phyloP scores from a whole-genome alignment of 2,113 vertebrate genomes.

The Aphyosemion australe region DNA sequence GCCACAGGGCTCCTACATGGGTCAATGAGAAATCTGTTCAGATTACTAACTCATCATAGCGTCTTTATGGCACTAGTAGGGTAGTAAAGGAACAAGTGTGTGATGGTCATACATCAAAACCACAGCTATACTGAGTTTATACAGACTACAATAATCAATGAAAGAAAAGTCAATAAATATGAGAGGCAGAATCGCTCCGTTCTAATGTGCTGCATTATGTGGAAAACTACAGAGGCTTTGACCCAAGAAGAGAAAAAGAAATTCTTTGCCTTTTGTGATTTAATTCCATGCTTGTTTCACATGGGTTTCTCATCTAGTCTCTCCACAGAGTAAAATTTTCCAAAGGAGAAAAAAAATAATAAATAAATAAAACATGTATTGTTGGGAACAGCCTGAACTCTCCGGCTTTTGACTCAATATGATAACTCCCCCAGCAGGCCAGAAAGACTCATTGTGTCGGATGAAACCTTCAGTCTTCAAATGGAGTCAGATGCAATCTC shows the following conservation, averaged over 20 bases:
- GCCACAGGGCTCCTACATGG: slow-evolving; percentile 32
- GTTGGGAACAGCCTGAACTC: slow-evolving; percentile 9
- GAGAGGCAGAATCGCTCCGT: neutral
- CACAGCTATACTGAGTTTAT: neutral
- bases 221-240: neutral
- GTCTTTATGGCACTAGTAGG: slow-evolving; percentile 18
- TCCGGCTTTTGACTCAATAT: slow-evolving; percentile 9
- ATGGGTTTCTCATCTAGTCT: neutral
- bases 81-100: slow-evolving; percentile 10
- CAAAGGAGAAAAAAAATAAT: neutral
- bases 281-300: neutral
- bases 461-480: slow-evolving; percentile 30
- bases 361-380: neutral
- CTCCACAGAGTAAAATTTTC: neutral
- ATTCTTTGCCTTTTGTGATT: neutral
- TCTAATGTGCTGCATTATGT: neutral
- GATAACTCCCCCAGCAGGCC: neutral
- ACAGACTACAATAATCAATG: slow-evolving; percentile 33
- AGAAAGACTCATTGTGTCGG: slow-evolving; percentile 8
- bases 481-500: slow-evolving; percentile 20
- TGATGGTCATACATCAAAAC: slow-evolving; percentile 7
- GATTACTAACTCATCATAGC: slow-evolving; percentile 36
- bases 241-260: neutral
- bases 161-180: slow-evolving; percentile 28
- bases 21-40: slow-evolving; percentile 47